phyloP scores from a whole-genome alignment of 2,113 vertebrate genomes.

The Cyprinodon brontotheroides region DNA sequence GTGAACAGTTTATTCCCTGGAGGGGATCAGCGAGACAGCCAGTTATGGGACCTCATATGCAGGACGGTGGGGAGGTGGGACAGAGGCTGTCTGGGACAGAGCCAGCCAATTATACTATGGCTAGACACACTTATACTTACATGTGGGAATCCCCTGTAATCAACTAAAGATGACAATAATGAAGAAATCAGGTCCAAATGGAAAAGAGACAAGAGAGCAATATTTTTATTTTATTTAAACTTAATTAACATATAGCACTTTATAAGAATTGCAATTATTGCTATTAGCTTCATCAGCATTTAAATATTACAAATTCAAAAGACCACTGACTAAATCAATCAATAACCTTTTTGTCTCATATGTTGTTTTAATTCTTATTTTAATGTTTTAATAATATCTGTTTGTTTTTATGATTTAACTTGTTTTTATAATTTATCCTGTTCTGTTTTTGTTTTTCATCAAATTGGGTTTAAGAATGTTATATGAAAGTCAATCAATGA shows the following conservation, averaged over 20 bases:
- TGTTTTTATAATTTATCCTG: not conserved
- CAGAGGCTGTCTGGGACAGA: conserved; percentile 63
- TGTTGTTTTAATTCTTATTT: too few relatives aligned
- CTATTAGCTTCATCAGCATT: too few relatives aligned
- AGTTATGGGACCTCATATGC: conserved; percentile 60
- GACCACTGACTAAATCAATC: not conserved
- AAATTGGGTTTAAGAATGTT: not conserved
- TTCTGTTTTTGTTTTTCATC: not conserved
- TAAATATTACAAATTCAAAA: not conserved
- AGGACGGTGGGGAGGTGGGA: conserved; percentile 64
- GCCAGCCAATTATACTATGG: conserved; percentile 69
- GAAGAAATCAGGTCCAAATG: not conserved
- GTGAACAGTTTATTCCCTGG: conserved; percentile 55
- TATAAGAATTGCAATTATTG: not conserved
- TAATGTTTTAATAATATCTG: not conserved
- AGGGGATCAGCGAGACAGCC: conserved; percentile 73
- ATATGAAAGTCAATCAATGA: not conserved
- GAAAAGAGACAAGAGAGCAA: not conserved
- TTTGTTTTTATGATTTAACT: not conserved
- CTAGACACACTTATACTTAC: conserved; percentile 63
- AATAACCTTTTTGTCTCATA: too few relatives aligned
- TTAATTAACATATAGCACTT: not conserved
- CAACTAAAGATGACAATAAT: not conserved
- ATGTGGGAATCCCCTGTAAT: conserved; percentile 49
- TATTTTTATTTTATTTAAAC: not conserved